These are phyloP conservation scores for Pantherophis vulpinus DNA, from an alignment of 2,797 vertebrate species.

Conservation along the genomic window DNA sequence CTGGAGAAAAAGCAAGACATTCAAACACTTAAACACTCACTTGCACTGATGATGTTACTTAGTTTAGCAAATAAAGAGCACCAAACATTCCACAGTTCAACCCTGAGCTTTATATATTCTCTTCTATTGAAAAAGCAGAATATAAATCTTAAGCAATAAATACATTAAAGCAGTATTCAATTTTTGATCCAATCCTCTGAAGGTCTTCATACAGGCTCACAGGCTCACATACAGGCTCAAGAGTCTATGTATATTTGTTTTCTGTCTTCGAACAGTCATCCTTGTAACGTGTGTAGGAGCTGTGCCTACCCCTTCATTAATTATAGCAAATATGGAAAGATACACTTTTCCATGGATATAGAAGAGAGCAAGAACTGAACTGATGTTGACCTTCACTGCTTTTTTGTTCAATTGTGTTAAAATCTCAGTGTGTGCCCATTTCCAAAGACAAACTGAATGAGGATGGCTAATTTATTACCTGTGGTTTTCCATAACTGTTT, in stretches of 20 bases:
- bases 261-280: neutral
- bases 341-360: slow-evolving; percentile 25
- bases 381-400: slow-evolving; percentile 40
- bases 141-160: neutral
- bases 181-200: neutral
- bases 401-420: slow-evolving; percentile 52
- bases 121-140: neutral
- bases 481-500: slow-evolving; percentile 61
- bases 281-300: too few species aligned
- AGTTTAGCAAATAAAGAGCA: neutral
- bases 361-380: slow-evolving; percentile 43
- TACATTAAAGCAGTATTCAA: neutral
- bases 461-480: slow-evolving; percentile 63
- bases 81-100: neutral
- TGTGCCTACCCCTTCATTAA: slow-evolving; percentile 4
- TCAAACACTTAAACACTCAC: neutral
- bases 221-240: neutral
- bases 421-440: slow-evolving; percentile 40
- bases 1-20: neutral
- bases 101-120: neutral
- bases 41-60: neutral
- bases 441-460: slow-evolving; percentile 52
- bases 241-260: neutral
- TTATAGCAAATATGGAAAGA: slow-evolving; percentile 10
- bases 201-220: neutral